Evolutionary conservation across 2,888 invertebrate species (phyloP).

Genomic region (Sicus ferrugineus): DNA sequence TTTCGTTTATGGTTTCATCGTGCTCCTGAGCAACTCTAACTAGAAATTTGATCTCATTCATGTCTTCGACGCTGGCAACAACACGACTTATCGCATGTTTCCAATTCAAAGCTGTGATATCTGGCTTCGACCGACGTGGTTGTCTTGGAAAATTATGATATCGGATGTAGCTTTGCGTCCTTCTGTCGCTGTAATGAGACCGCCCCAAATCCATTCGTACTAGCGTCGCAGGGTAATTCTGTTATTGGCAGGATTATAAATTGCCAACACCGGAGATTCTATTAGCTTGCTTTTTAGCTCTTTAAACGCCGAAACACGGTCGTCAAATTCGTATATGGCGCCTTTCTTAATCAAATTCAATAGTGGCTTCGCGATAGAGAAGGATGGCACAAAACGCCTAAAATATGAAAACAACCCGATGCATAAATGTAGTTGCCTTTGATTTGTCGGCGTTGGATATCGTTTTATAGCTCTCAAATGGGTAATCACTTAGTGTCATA

Average conservation of each 20-base stretch:
- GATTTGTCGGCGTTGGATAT: neutral
- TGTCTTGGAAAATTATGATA: neutral
- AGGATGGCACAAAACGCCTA: constrained; percentile 10
- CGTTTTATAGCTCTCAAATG: neutral
- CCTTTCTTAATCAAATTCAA: neutral
- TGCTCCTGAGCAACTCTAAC: neutral
- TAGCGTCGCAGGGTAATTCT: neutral
- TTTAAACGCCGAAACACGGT: constrained; percentile 10
- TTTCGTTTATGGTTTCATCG: neutral
- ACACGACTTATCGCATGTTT: neutral
- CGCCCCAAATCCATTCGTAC: constrained; percentile 23
- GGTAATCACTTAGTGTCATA: neutral
- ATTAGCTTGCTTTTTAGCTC: neutral
- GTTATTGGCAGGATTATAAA: constrained; percentile 3
- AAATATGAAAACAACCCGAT: constrained; percentile 28
- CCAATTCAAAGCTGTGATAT: constrained; percentile 1
- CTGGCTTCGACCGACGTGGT: neutral
- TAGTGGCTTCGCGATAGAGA: constrained; percentile 13
- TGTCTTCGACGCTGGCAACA: neutral
- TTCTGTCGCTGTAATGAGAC: constrained; percentile 22
- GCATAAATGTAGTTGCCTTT: constrained; percentile 12
- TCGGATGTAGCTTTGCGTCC: constrained; percentile 1
- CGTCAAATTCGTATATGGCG: neutral
- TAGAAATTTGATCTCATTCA: neutral
- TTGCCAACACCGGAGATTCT: constrained; percentile 6